Conservation (phyloP, 2,888 invertebrate species). For the Exephanes ischioxanthus region DNA sequence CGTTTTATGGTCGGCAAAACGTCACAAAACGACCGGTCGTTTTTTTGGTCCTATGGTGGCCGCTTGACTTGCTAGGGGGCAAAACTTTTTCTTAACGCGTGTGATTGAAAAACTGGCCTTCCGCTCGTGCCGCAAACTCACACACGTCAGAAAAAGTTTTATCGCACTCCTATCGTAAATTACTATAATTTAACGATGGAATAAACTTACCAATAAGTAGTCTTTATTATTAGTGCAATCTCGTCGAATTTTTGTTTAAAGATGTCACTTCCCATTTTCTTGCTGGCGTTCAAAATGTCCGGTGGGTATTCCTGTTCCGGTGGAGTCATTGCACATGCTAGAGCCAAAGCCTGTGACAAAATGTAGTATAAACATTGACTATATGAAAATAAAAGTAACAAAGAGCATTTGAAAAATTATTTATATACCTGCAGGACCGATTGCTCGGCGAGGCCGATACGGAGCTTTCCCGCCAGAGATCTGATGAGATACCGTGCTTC, state of each 20-base stretch:
- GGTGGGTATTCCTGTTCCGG: conserved; percentile 89
- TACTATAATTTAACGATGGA: neutral
- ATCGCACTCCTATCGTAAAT: no score
- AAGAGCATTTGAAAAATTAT: neutral
- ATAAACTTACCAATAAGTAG: conserved; percentile 93
- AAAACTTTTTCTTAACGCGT: no score
- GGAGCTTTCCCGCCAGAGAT: conserved; percentile 96
- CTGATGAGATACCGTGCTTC: conserved; percentile 97
- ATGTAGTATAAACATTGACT: conserved; percentile 66
- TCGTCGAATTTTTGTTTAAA: conserved; percentile 92
- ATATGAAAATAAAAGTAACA: neutral
- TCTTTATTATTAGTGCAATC: conserved; percentile 92
- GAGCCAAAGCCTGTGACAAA: conserved; percentile 91
- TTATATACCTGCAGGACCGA: conserved; percentile 90
- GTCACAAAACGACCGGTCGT: neutral
- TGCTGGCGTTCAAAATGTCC: conserved; percentile 88
- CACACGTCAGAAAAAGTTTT: no score
- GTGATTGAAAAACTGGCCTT: no score
- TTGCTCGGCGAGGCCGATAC: conserved; percentile 98
- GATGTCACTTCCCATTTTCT: conserved; percentile 88
- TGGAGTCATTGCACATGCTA: conserved; percentile 93
- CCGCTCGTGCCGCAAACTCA: no score
- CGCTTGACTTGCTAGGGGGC: no score
- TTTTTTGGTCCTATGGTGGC: no score
- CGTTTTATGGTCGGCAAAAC: neutral